These are phyloP conservation scores for Gymnocheta viridis DNA, from an alignment of 2,888 invertebrate genomes.

Conservation along the genomic window DNA sequence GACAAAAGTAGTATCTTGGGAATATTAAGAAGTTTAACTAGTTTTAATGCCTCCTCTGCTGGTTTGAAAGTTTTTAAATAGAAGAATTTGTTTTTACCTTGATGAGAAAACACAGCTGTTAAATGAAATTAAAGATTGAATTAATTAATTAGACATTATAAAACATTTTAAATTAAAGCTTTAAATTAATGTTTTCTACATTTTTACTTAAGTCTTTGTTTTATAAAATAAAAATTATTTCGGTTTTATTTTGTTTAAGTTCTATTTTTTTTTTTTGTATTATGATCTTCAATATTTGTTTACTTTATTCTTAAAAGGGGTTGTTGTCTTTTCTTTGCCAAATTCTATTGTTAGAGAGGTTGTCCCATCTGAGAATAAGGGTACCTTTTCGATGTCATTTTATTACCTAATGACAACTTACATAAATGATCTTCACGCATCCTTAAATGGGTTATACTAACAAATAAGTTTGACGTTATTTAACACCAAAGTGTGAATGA, in stretches of 20 bases:
- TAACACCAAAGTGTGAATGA: conserved; percentile 22
- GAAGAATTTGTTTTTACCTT: no score
- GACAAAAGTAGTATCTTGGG: conserved; percentile 66
- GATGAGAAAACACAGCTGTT: no score
- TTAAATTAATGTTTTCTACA: no score
- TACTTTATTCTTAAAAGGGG: not conserved
- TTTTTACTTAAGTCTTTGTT: no score
- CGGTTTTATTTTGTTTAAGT: not conserved
- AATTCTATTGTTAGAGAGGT: not conserved
- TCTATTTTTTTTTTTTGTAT: not conserved
- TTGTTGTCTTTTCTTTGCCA: not conserved
- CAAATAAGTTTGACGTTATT: not conserved
- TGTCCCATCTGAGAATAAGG: conserved; percentile 46
- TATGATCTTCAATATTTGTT: not conserved
- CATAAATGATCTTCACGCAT: not conserved
- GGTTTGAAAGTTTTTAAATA: not conserved
- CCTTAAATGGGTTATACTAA: not conserved
- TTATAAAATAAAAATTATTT: not conserved
- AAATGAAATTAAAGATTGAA: no score
- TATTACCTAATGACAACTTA: conserved; percentile 5
- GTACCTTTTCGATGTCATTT: not conserved
- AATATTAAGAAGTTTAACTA: conserved; percentile 62
- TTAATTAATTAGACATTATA: no score
- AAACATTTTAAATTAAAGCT: no score
- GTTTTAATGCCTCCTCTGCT: conserved; percentile 41